Conservation (phyloP, 2,888 invertebrate genomes). For the Matsumyia berberina region DNA sequence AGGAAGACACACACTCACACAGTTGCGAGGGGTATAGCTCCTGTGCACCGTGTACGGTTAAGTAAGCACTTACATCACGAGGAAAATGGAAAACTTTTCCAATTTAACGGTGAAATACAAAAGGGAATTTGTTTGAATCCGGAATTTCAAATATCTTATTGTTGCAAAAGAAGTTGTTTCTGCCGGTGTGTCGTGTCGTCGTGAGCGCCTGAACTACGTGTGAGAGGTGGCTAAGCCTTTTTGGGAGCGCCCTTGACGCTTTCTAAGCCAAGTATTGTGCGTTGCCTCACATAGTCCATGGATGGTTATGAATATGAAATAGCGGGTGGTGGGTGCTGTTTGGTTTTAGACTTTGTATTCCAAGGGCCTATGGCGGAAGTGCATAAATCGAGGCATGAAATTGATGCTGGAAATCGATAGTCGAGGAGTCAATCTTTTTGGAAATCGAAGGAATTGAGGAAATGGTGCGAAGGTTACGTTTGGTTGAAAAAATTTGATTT, state of each 20-base stretch:
- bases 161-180: slow-evolving; percentile 45
- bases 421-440: too few relatives aligned
- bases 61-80: slow-evolving; percentile 64
- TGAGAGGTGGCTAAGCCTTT: slow-evolving; percentile 30
- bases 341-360: slow-evolving; percentile 17
- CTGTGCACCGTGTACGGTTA: slow-evolving; percentile 46
- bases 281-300: slow-evolving; percentile 8
- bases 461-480: too few relatives aligned
- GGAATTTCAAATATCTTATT: slow-evolving; percentile 70
- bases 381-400: not conserved
- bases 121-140: slow-evolving; percentile 66
- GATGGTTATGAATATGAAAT: slow-evolving; percentile 32
- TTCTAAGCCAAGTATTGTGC: slow-evolving; percentile 25
- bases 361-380: not conserved
- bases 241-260: slow-evolving; percentile 7
- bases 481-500: too few relatives aligned
- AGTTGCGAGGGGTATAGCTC: not conserved
- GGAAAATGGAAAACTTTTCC: slow-evolving; percentile 75
- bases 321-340: not conserved
- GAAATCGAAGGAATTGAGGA: not conserved
- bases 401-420: slow-evolving; percentile 8
- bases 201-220: not conserved
- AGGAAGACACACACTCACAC: not conserved
- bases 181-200: not conserved
- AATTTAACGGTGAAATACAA: slow-evolving; percentile 71